Evolutionary conservation across 2,888 invertebrate species (phyloP).

Genomic region (Hymenopus coronatus): DNA sequence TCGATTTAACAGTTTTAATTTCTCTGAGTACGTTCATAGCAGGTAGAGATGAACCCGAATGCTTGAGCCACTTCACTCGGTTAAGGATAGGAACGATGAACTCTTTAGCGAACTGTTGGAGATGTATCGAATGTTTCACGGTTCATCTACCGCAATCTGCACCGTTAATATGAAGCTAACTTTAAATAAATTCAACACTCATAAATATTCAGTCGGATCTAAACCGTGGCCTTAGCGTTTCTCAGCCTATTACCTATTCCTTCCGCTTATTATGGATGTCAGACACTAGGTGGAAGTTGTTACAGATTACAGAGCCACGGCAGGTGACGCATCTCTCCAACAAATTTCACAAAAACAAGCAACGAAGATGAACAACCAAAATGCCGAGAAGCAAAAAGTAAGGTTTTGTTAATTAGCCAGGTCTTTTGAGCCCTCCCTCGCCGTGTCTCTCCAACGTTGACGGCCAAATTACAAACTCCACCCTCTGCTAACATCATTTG

Average conservation of each 20-base stretch:
- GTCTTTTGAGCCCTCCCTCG: background rate
- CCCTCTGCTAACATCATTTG: background rate
- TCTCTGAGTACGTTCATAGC: too few relatives aligned
- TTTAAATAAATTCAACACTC: background rate
- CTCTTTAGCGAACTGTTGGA: too few relatives aligned
- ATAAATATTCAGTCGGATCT: background rate
- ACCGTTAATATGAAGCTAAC: background rate
- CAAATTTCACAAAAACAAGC: background rate
- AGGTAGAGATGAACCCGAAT: too few relatives aligned
- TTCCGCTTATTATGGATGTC: background rate
- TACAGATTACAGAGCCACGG: background rate
- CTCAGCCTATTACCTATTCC: background rate
- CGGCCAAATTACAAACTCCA: constrained; percentile 4
- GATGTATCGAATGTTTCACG: background rate
- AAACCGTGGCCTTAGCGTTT: background rate
- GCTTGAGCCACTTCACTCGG: too few relatives aligned
- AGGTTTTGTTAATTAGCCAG: constrained; percentile 25
- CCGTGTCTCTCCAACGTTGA: background rate
- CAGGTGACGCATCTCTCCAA: background rate
- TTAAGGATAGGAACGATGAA: background rate
- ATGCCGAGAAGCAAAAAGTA: constrained; percentile 1
- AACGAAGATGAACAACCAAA: background rate
- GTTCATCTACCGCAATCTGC: background rate
- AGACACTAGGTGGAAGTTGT: background rate
- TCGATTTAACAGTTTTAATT: too few relatives aligned